These are phyloP conservation scores for Lemur catta DNA, from an alignment of 2,797 vertebrate genomes.

Conservation along the genomic window DNA sequence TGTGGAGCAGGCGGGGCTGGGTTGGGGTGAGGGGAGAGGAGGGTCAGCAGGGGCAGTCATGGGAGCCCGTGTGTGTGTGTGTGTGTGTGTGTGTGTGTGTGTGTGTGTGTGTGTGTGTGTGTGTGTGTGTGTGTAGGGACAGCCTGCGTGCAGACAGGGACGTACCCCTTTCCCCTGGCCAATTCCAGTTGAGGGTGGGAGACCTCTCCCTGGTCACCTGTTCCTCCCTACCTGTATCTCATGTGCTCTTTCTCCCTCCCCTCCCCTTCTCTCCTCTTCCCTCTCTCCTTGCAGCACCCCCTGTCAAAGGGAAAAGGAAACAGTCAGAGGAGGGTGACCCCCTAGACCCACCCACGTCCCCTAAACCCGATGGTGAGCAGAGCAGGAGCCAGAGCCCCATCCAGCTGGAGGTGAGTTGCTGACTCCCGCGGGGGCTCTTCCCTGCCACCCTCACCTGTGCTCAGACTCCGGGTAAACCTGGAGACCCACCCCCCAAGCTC, in stretches of 20 bases:
- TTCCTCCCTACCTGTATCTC: not conserved
- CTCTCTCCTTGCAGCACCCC: conserved; percentile 58
- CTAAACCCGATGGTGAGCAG: not conserved
- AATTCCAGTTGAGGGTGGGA: accelerated
- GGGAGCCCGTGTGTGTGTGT: too few relatives aligned
- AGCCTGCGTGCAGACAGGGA: not conserved
- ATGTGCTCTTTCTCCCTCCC: not conserved
- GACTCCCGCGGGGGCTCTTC: not conserved
- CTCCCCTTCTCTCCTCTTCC: not conserved
- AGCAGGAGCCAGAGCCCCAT: conserved; percentile 47
- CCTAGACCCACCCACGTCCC: not conserved
- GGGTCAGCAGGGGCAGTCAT: too few relatives aligned
- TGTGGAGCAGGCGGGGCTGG: accelerated
- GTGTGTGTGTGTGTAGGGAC: not conserved
- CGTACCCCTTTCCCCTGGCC: not conserved
- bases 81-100: accelerated
- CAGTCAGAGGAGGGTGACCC: conserved; percentile 49
- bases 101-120: not conserved
- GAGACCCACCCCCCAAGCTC: not conserved
- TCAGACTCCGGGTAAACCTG: not conserved
- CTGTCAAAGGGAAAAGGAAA: conserved; percentile 69
- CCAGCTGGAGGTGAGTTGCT: conserved; percentile 57
- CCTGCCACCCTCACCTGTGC: not conserved
- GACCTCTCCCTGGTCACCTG: not conserved
- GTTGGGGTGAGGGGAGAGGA: not conserved